phyloP scores from a whole-genome alignment of 2,888 invertebrate species.

The Galerucella nymphaeae region DNA sequence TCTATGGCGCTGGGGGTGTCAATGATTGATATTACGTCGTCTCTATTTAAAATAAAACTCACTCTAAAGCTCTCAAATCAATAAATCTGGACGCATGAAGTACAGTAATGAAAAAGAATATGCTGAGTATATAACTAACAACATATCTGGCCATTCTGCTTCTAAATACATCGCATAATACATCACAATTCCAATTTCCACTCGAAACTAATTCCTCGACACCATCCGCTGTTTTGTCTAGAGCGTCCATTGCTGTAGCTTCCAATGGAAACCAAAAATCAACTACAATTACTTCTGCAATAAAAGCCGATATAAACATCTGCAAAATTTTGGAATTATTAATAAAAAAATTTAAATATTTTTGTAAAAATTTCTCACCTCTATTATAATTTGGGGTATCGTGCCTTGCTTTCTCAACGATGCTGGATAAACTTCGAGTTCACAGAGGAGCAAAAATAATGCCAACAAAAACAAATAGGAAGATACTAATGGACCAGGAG shows the following conservation, averaged over 20 bases:
- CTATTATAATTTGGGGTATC: conserved; percentile 49
- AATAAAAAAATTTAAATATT: background rate
- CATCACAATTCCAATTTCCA: conserved; percentile 47
- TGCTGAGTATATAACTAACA: conserved; percentile 56
- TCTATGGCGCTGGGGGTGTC: too few species aligned
- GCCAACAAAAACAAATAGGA: conserved; percentile 57
- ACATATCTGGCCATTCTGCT: conserved; percentile 48
- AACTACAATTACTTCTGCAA: conserved; percentile 58
- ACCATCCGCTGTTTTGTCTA: conserved; percentile 51
- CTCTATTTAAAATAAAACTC: conserved; percentile 6
- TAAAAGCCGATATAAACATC: conserved; percentile 56
- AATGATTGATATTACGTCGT: too few species aligned
- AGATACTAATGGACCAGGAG: conserved; percentile 57
- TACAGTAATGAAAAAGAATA: conserved; percentile 52
- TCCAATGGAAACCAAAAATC: conserved; percentile 63
- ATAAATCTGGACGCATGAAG: conserved; percentile 53
- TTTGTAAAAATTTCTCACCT: conserved; percentile 46
- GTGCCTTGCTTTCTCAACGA: conserved; percentile 54
- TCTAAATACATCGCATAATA: conserved; percentile 49
- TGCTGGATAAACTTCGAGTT: conserved; percentile 56
- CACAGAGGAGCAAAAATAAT: conserved; percentile 57
- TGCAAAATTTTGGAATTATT: conserved; percentile 44
- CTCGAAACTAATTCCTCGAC: conserved; percentile 49
- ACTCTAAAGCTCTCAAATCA: conserved; percentile 50
- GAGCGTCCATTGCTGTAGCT: conserved; percentile 45